These are phyloP conservation scores for Oryzias sinensis DNA, from an alignment of 2,797 vertebrate species.

Conservation along the genomic window DNA sequence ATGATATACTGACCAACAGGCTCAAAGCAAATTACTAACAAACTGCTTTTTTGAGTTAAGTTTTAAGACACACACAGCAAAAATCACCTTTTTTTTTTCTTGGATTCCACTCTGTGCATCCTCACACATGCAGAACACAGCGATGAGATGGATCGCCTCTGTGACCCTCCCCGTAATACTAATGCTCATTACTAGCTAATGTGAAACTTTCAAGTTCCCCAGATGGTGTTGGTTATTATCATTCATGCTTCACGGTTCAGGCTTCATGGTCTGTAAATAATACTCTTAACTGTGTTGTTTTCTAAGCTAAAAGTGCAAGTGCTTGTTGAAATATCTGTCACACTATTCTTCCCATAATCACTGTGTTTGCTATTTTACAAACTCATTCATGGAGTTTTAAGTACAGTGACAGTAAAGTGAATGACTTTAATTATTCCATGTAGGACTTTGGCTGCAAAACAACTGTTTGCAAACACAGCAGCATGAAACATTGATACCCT, in stretches of 20 bases:
- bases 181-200: conserved; percentile 77
- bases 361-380: conserved; percentile 26
- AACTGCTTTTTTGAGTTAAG: too few relatives aligned
- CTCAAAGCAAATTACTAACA: too few relatives aligned
- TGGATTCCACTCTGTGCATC: conserved; percentile 48
- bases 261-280: conserved; percentile 80
- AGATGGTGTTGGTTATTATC: conserved; percentile 77
- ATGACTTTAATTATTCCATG: conserved; percentile 20
- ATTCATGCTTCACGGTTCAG: conserved; percentile 70
- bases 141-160: conserved; percentile 64
- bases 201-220: conserved; percentile 76
- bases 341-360: conserved; percentile 6
- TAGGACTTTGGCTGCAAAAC: conserved; percentile 16
- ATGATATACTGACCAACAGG: too few relatives aligned
- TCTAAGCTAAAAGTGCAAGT: conserved; percentile 67
- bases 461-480: conserved; percentile 22
- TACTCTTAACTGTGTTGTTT: conserved; percentile 63
- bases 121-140: conserved; percentile 39
- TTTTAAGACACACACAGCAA: too few relatives aligned
- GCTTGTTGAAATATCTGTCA: conserved; percentile 56
- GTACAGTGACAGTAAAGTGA: conserved; percentile 20
- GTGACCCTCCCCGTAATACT: conserved; percentile 72
- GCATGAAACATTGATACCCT: conserved; percentile 36
- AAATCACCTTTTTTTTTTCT: conserved; percentile 26
- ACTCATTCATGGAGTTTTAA: conserved; percentile 22